Evolutionary conservation across 2,888 invertebrate genomes (phyloP), one percentile per base, ranked within the genome.

Genomic region (Tenodera sinensis): DNA sequence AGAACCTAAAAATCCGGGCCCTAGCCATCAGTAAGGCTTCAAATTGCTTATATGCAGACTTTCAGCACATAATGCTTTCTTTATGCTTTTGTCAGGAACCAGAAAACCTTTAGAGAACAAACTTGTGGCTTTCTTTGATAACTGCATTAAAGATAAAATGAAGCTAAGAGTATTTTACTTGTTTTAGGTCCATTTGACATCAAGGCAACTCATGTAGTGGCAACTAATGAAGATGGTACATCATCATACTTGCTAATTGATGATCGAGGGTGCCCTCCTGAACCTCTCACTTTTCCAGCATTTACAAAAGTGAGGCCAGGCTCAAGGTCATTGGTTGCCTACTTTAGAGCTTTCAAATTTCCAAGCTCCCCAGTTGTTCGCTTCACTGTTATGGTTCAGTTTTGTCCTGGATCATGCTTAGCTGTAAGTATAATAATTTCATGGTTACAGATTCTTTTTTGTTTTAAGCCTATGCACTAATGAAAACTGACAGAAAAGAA

Each of bases 331-430:
- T 91, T 92, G 20, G 91, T 91, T 7, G 92, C 92, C 12, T 90
- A 91, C 81, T 92, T 92, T 89, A 96, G 96, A 92, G 98, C 98
- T 0, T 98, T 98, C 93, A 97, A 98, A 91, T 98, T 98, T 93
- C 96, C 97, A 0, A 96, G 96, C 20, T 97, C 97, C n/a, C 96
- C 97, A 54, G 95, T 97, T 9, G 97, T 98, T 0, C 95, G 96
- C 90, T 98, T 98, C 92, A 96, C 96, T 91, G 96, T 97, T 2
- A 96, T 97, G 93, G 96, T 98, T 20, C 96, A 96, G 90, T 97
- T 97, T 93, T 98, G 98, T 92, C 94, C 95, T n/a, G 93, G 94
- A 2, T 94, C 94, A 90, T 98, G 98, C 92, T 94, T 94, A 28
- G 94, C 95, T 92, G 96, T 96, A 92, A 93, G 88, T 90, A 34